Conservation (phyloP, 2,797 vertebrate genomes). For the Moxostoma hubbsi region DNA sequence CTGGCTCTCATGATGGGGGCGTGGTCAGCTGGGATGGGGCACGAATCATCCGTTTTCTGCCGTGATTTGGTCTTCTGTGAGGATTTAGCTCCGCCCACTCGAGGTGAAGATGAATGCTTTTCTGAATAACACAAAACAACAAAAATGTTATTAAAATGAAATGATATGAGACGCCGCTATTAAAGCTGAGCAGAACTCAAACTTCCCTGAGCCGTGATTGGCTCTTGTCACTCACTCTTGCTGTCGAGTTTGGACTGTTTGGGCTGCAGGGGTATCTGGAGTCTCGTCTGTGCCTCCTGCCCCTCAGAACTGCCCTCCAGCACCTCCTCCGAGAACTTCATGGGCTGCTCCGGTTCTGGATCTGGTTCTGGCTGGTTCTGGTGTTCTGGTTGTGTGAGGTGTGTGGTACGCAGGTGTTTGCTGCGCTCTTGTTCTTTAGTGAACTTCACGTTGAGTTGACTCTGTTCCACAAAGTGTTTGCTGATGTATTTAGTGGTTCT, state of each 20-base stretch:
- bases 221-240: slow-evolving; percentile 63
- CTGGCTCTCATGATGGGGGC: slow-evolving; percentile 48
- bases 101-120: slow-evolving; percentile 46
- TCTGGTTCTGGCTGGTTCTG: not conserved
- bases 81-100: not conserved
- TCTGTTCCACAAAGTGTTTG: slow-evolving; percentile 85
- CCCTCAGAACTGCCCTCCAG: slow-evolving; percentile 1
- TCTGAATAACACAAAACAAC: slow-evolving; percentile 49
- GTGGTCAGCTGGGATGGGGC: slow-evolving; percentile 43
- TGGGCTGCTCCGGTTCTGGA: not conserved
- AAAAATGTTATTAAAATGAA: no score
- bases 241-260: not conserved
- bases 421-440: slow-evolving; percentile 88
- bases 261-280: not conserved
- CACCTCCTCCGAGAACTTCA: not conserved
- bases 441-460: slow-evolving; percentile 86
- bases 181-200: no score
- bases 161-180: no score
- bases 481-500: slow-evolving; percentile 92
- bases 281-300: not conserved
- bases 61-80: not conserved
- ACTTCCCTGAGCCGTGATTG: not conserved
- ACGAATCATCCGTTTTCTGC: slow-evolving; percentile 1
- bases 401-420: slow-evolving; percentile 74
- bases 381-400: not conserved